A percentile compares a stretch with the other conserved stretches of the same genome.
These are phyloP conservation scores for Patella depressa DNA, from an alignment of 2,888 invertebrate genomes.

Conservation along the genomic window DNA sequence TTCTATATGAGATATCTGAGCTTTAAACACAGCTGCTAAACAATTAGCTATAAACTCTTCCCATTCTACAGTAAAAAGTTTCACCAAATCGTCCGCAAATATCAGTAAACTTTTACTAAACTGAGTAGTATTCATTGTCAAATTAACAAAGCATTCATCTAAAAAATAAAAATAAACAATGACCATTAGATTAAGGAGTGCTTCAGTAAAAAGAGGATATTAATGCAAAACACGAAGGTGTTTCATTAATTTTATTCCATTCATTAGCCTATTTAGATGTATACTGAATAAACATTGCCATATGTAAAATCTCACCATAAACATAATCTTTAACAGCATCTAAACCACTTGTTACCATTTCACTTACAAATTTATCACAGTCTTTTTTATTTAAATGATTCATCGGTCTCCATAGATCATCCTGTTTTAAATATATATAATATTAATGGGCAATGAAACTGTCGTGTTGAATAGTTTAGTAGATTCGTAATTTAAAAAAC, in stretches of 20 bases:
- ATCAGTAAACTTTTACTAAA: slow-evolving; percentile 84
- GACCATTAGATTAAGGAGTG: not conserved
- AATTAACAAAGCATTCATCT: slow-evolving; percentile 81
- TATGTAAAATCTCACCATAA: slow-evolving; percentile 43
- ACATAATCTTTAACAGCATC: slow-evolving; percentile 76
- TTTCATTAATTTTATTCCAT: not conserved
- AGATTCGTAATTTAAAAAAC: no score
- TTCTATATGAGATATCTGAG: slow-evolving; percentile 80
- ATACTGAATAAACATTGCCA: slow-evolving; percentile 19
- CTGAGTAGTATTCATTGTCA: slow-evolving; percentile 85
- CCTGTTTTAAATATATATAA: slow-evolving; percentile 70
- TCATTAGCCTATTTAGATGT: not conserved
- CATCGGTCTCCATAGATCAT: slow-evolving; percentile 87
- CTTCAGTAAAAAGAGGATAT: no score
- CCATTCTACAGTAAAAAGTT: slow-evolving; percentile 82
- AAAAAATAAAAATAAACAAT: slow-evolving; percentile 38
- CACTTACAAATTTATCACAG: slow-evolving; percentile 79
- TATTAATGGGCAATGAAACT: not conserved
- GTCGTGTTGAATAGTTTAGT: not conserved
- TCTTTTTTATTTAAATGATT: slow-evolving; percentile 83
- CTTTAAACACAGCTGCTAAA: slow-evolving; percentile 81
- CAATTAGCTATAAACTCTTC: slow-evolving; percentile 82
- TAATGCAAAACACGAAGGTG: not conserved
- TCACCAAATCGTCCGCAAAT: slow-evolving; percentile 83
- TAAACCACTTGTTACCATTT: slow-evolving; percentile 81